These are phyloP conservation scores for Cotesia typhae DNA, from an alignment of 1,140 invertebrate genomes.

Conservation along the genomic window DNA sequence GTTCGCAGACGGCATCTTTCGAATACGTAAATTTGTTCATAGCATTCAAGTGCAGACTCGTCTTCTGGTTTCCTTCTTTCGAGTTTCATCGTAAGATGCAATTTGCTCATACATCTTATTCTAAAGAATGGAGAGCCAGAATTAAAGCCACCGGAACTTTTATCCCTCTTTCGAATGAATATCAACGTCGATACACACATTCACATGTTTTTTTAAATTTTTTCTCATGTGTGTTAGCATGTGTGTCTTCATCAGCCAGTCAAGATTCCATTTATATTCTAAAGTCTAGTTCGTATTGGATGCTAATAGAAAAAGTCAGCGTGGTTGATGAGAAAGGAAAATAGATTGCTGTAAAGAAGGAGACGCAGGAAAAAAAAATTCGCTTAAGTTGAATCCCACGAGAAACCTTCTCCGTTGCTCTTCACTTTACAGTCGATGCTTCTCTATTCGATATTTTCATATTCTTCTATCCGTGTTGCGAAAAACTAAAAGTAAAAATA, in stretches of 20 bases:
- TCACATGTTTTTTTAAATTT: neutral
- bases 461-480: neutral
- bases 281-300: too few relatives aligned
- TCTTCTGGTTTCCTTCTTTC: slow-evolving; percentile 1
- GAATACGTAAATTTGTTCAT: slow-evolving; percentile 46
- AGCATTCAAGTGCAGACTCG: slow-evolving; percentile 40
- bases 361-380: neutral
- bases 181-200: too few relatives aligned
- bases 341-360: neutral
- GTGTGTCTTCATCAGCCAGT: slow-evolving; percentile 1
- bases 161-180: too few relatives aligned
- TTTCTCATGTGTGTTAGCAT: neutral
- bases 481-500: neutral
- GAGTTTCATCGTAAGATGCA: neutral
- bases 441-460: too few relatives aligned
- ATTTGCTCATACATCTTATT: neutral
- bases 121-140: neutral
- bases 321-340: neutral
- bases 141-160: neutral
- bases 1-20: slow-evolving; percentile 10
- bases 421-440: too few relatives aligned
- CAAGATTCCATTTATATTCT: neutral
- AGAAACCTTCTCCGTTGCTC: slow-evolving; percentile 19
- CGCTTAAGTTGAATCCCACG: slow-evolving; percentile 11
- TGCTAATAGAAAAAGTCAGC: too few relatives aligned